phyloP scores from a whole-genome alignment of 1,140 invertebrate species.

The Drosophila ironensis region DNA sequence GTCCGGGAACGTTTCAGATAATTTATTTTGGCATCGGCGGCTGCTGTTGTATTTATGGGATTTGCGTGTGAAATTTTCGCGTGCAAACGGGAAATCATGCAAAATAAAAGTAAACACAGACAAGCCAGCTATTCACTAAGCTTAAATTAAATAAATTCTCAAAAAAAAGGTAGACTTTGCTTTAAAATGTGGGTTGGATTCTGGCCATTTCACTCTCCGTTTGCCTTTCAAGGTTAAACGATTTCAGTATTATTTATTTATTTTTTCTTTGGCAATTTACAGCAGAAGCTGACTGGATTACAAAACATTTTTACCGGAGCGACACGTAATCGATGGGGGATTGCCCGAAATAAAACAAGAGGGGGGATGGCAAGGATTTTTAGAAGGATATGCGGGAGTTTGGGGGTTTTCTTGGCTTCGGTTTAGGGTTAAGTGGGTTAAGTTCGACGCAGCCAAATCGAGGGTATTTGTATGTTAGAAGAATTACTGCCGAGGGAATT shows the following conservation, averaged over 20 bases:
- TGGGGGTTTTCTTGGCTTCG: not conserved
- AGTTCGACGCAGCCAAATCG: not conserved
- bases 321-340: conserved; percentile 35
- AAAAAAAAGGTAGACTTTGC: not conserved
- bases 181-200: no score
- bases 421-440: not conserved
- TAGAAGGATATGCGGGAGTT: conserved; percentile 9
- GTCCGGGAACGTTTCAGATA: conserved; percentile 57
- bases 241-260: not conserved
- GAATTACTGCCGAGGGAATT: not conserved
- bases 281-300: conserved; percentile 34
- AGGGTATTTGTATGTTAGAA: conserved; percentile 2
- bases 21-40: conserved; percentile 70
- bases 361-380: not conserved
- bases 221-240: conserved; percentile 61
- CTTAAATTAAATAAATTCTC: no score
- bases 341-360: conserved; percentile 17
- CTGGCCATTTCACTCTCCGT: not conserved
- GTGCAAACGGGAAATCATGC: not conserved
- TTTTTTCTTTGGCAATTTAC: conserved; percentile 35
- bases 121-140: not conserved
- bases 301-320: conserved; percentile 18
- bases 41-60: conserved; percentile 69
- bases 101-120: not conserved
- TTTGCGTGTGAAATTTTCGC: conserved; percentile 66